These are phyloP conservation scores for Oxycera nigricornis DNA, from an alignment of 2,888 invertebrate genomes.

Conservation along the genomic window DNA sequence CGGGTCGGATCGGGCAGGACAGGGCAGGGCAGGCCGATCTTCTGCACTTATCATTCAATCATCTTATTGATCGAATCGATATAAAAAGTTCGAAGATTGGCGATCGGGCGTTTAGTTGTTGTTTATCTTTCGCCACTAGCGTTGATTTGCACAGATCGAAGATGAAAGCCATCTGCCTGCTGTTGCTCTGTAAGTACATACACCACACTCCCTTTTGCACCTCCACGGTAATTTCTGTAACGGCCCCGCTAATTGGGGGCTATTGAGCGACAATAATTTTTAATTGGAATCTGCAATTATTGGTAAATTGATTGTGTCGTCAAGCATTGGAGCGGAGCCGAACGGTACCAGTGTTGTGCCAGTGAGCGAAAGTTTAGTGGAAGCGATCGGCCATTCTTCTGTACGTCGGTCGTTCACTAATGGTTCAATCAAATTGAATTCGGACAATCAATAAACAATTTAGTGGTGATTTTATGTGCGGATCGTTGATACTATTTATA, in stretches of 20 bases:
- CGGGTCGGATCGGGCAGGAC: too few species aligned
- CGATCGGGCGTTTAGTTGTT: slow-evolving; percentile 41
- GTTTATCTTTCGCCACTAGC: slow-evolving; percentile 27
- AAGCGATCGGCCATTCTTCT: background rate
- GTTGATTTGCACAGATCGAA: slow-evolving; percentile 45
- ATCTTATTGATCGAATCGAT: slow-evolving; percentile 33
- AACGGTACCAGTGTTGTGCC: background rate
- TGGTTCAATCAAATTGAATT: background rate
- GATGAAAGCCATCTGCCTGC: slow-evolving; percentile 50
- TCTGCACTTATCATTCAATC: slow-evolving; percentile 5
- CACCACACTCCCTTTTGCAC: slow-evolving; percentile 11
- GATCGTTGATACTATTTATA: too few species aligned
- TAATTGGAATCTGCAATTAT: background rate
- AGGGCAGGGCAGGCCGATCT: slow-evolving; percentile 1
- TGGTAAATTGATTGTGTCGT: background rate
- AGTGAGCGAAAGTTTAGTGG: background rate
- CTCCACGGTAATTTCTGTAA: background rate
- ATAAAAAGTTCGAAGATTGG: slow-evolving; percentile 45
- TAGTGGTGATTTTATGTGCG: background rate
- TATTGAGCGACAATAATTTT: background rate
- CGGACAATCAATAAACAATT: background rate
- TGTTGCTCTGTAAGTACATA: slow-evolving; percentile 50
- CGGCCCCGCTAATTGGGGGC: background rate
- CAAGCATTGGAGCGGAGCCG: background rate
- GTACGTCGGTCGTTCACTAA: background rate